Evolutionary conservation across 2,797 vertebrate species (phyloP), one percentile per base, ranked within the genome.

Genomic region (Sebastes trivittatus): DNA sequence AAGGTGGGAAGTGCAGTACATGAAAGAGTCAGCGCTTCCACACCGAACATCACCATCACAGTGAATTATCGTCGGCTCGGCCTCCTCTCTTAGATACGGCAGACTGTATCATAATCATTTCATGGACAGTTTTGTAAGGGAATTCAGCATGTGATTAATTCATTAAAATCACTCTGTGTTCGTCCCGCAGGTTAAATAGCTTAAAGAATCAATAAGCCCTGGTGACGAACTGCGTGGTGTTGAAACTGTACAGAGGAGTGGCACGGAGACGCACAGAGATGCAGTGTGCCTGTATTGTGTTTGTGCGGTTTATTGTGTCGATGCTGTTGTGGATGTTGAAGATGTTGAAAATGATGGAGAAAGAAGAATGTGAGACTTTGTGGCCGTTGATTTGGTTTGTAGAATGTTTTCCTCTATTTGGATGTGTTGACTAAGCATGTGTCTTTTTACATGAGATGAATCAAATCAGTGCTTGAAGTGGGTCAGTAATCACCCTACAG

Each of bases 81-180:
- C 62, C 72, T 71, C 71, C 55, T 75, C 77, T 20, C 61, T 75
- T 11, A 72, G 49, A 83, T 54, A 78, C 22, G 7, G 74, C 66
- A 82, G 80, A 87, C 87, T 82, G 80, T 74, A 72, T 88, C 89
- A 87, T 86, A 72, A 88, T 87, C 89, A 87, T 90, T 92, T 93
- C 84, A 89, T 78, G 75, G 74, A 61, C 71, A 59, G 68, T 66
- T 89, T 89, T 73, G 81, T 63, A 14, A 66, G 55, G 80, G 82
- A 72, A 72, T 65, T 76, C 61, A 75, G 82, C 72, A 65, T 72
- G 72, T 83, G 75, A 85, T 88, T 79, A 86, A 84, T 80, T 80
- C 75, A 81, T 87, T 84, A 36, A 66, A 81, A 72, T 58, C 27
- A 11, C 55, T 79, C 77, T 58, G 55, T 63, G 72, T 75, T 83